Evolutionary conservation across 2,797 vertebrate species (phyloP).

Genomic region (Centropyge bicolor): DNA sequence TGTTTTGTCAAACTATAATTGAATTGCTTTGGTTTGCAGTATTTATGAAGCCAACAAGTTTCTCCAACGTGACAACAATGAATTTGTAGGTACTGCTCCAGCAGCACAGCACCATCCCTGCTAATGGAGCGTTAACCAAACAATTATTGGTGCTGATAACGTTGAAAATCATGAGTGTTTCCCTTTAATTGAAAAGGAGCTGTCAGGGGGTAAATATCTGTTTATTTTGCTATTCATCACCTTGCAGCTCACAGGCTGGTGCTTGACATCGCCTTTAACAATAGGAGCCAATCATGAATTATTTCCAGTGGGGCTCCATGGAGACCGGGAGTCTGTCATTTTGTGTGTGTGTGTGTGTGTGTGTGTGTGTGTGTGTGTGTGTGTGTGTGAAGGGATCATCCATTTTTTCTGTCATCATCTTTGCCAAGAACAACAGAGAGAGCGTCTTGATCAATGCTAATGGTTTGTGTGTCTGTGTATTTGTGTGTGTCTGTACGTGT

Average conservation of each 20-base stretch:
- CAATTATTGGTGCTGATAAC: constrained; percentile 28
- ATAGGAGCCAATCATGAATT: constrained; percentile 59
- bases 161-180: constrained; percentile 35
- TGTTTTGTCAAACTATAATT: background rate
- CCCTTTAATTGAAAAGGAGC: constrained; percentile 50
- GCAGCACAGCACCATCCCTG: constrained; percentile 5
- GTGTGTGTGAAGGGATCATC: constrained; percentile 23
- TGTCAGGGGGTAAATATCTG: constrained; percentile 44
- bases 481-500: background rate
- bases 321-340: constrained; percentile 42
- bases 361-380: background rate
- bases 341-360: constrained; percentile 2
- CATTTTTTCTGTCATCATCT: constrained; percentile 45
- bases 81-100: background rate
- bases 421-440: constrained; percentile 47
- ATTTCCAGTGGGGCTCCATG: constrained; percentile 48
- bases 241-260: constrained; percentile 44
- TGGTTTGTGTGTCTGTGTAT: constrained; percentile 35
- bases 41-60: background rate
- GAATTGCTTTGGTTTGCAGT: background rate
- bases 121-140: constrained; percentile 40
- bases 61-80: background rate
- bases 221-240: constrained; percentile 56
- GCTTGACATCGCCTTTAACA: constrained; percentile 57
- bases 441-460: constrained; percentile 59